Evolutionary conservation across 2,797 vertebrate genomes (phyloP), one percentile per base, ranked within the genome.

Genomic region (Melopsittacus undulatus): DNA sequence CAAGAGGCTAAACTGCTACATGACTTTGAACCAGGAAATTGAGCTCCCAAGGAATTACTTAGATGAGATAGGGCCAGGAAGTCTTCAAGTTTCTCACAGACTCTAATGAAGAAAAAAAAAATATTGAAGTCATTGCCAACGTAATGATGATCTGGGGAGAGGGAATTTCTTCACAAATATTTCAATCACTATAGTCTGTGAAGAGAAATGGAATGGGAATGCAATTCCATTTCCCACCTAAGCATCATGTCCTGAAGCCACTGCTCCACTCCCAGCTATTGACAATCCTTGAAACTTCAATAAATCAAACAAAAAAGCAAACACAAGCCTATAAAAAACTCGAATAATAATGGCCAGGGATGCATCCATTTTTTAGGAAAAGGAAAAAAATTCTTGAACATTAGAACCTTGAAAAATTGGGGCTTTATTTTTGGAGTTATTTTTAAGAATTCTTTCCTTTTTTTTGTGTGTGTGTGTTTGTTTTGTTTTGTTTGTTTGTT

Each of bases 1-100:
- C 27, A 52, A 61, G n/a, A 51, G 7, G 13, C 7, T 36, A 27
- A 86, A 36, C 15, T 61, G 7, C 7, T 52, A 9, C 0, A 0
- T 38, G 27, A 4, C 12, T 26, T 59, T 84, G 43, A 78, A 76
- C 26, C 1, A 1, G 18, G 17, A 81, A 70, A 82, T 13, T n/a
- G 54, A 75, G 36, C 3, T 64, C 29, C 13, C 16, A 76, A 68
- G 26, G 22, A 78, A n/a, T 64, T 83, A 13, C 34, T 89, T 56
- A 64, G 17, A 11, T 32, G 14, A 69, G 38, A 24, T 36, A 32
- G 8, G 29, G 19, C 7, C 26, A 48, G 42, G 16, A 5, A 67
- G 34, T 12, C 24, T 78, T 45, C 62, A 56, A 32, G 29, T 15
- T 64, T 84, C 42, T 66, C 13, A 57, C 5, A 42, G 21, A 13